Conservation (phyloP, 2,113 vertebrate species). For the Anthoscopus minutus region DNA sequence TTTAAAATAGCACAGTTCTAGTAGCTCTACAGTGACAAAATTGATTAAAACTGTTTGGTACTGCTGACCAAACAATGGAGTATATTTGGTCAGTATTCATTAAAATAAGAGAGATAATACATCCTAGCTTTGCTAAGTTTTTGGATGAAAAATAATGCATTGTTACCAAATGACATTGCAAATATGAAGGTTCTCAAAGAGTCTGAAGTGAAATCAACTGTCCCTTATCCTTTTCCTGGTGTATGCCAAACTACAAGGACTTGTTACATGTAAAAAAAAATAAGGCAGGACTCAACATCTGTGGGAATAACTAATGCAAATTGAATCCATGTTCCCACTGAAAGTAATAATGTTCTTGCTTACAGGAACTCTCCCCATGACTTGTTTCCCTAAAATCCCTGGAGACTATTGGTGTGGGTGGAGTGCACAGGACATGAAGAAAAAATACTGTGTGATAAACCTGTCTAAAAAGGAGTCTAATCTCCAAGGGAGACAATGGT, state of each 20-base stretch:
- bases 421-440: background rate
- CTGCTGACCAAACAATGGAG: background rate
- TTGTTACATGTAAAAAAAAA: background rate
- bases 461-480: background rate
- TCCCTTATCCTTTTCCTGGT: background rate
- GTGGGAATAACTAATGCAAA: background rate
- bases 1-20: background rate
- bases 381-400: background rate
- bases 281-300: background rate
- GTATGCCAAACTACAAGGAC: background rate
- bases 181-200: background rate
- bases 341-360: background rate
- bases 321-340: background rate
- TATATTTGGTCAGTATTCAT: background rate
- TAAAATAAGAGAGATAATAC: background rate
- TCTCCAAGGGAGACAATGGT: background rate
- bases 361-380: background rate
- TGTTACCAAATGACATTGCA: background rate
- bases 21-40: background rate
- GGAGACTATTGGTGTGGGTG: background rate
- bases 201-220: background rate
- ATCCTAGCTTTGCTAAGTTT: background rate
- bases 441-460: conserved; percentile 21
- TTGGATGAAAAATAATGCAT: background rate
- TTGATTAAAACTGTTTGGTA: background rate